Base-by-base conservation (phyloP, 2,797 vertebrate species). In the Hozukius guyotensis region DNA sequence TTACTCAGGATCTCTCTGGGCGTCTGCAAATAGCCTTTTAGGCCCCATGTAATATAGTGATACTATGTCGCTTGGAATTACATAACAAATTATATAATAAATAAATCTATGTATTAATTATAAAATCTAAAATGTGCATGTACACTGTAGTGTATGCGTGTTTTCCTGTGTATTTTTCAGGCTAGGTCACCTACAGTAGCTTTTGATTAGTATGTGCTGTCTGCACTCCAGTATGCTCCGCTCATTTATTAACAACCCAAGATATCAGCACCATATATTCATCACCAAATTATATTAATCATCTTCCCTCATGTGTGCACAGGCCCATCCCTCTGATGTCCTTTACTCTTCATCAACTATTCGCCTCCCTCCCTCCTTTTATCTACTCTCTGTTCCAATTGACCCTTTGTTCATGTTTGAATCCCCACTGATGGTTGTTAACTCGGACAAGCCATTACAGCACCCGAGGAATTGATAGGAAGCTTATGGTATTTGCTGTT, bases 381-480 rank as follows among this genome's bases (percentile, higher is more conserved):
- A 79, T n/a, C 62, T 76, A 62, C 55, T 34, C 60, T 85, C 72
- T 42, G 6, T 75, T 88, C 82, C 82, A 84, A 82, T 87, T 90
- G 86, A 93, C 87, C 89, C 86, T 72, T 77, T 76, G 84, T 72
- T 84, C 70, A 53, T 63, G 27, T 83, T 76, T 82, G 69, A 93
- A 76, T 90, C 85, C 83, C 31, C 55, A 8, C n/a, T 69, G 80
- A 80, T 76, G 75, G 72, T 52, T 75, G 84, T 86, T 90, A 86
- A 89, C 87, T 80, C 49, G 59, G 65, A 85, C 86, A 74, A 75
- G 79, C 71, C 73, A 59, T 85, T 74, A 69, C 72, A 31, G 20
- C 60, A 14, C 72, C n/a, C n/a, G 5, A 31, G 14, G 65, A 88
- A 60, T 55, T 88, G 80, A 87, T 81, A 68, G 83, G 72, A 61